Conservation (phyloP, 2,797 vertebrate species). For the Hoplostethus mediterraneus region DNA sequence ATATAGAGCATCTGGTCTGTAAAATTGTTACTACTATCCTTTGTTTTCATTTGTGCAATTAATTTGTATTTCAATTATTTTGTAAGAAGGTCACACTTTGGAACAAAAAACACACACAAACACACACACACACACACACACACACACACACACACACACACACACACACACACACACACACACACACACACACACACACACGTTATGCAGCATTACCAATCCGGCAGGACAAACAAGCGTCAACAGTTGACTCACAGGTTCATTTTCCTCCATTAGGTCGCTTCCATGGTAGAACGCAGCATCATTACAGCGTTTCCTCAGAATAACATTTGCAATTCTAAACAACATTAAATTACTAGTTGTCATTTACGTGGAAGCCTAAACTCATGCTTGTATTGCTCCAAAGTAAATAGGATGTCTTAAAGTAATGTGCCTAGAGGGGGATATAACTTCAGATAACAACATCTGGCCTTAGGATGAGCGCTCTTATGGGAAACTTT, state of each 20-base stretch:
- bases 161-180: neutral
- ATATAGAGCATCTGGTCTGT: neutral
- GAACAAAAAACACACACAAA: neutral
- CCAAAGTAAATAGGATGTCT: constrained; percentile 17
- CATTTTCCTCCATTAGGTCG: neutral
- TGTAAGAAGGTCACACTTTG: no score
- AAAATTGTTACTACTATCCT: no score
- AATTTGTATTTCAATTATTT: no score
- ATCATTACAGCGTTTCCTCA: neutral
- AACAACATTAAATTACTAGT: neutral
- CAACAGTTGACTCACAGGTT: neutral
- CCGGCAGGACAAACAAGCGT: neutral
- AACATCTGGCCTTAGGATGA: neutral
- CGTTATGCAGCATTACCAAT: neutral
- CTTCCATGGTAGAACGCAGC: neutral
- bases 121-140: neutral
- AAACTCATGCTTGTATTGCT: no score
- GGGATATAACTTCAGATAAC: neutral
- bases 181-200: neutral
- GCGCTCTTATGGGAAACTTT: neutral
- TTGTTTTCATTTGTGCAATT: no score
- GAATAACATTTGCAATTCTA: neutral
- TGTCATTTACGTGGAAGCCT: neutral
- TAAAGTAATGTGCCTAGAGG: neutral
- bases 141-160: neutral